These are phyloP conservation scores for Pangasianodon gigas DNA, from an alignment of 2,113 vertebrate species.

Conservation along the genomic window DNA sequence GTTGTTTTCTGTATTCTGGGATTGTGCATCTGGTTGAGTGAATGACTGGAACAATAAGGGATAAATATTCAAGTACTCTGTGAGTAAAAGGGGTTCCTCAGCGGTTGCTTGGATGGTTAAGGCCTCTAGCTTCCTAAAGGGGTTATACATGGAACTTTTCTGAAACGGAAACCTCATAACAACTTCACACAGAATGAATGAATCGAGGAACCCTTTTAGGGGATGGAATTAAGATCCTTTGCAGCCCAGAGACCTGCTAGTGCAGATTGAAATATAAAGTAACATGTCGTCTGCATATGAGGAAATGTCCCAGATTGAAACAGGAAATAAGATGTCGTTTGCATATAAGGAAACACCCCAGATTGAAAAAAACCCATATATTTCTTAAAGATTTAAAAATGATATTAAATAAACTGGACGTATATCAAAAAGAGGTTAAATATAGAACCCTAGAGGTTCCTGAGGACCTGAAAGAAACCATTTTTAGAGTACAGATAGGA, in stretches of 20 bases:
- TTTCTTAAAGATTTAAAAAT: no score
- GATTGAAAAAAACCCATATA: not conserved
- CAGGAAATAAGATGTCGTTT: not conserved
- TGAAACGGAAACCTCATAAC: not conserved
- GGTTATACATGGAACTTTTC: not conserved
- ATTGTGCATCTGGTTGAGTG: conserved; percentile 32
- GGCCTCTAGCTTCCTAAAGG: not conserved
- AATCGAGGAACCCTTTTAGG: not conserved
- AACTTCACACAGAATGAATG: not conserved
- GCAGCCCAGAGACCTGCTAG: not conserved
- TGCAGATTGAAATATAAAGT: not conserved
- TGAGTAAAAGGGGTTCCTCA: not conserved
- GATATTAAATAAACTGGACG: no score
- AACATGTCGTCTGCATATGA: not conserved
- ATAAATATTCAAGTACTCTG: not conserved
- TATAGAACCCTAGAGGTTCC: not conserved
- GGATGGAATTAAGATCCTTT: not conserved
- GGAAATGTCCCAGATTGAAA: no score
- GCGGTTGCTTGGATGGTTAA: not conserved
- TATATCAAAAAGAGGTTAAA: not conserved
- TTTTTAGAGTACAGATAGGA: not conserved
- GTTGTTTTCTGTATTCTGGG: conserved; percentile 56
- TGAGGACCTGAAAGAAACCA: not conserved
- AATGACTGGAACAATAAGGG: not conserved
- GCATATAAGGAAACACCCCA: not conserved